Conservation (phyloP, 2,113 vertebrate species). For the Progne subis region DNA sequence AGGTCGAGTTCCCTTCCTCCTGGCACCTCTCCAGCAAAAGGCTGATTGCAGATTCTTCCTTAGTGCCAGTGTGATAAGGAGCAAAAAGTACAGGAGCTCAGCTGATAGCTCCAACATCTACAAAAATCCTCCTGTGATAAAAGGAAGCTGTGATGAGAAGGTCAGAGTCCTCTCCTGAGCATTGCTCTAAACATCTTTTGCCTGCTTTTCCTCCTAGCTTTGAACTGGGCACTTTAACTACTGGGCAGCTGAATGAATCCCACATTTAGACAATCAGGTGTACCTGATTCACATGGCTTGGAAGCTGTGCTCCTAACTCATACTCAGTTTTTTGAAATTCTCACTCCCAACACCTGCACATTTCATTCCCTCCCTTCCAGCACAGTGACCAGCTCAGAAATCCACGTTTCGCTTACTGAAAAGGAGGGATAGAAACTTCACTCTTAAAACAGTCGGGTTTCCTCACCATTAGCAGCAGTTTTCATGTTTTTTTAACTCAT, state of each 20-base stretch:
- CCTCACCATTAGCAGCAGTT: background rate
- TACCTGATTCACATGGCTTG: background rate
- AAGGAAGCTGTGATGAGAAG: background rate
- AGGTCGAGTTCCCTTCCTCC: background rate
- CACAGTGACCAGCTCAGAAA: background rate
- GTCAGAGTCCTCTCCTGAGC: background rate
- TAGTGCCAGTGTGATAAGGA: background rate
- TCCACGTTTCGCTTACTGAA: background rate
- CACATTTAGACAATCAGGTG: background rate
- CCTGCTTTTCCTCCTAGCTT: background rate
- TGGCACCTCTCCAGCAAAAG: conserved; percentile 10
- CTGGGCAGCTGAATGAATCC: background rate
- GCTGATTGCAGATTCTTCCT: background rate
- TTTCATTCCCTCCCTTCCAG: background rate
- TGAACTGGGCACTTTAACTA: background rate
- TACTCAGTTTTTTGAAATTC: background rate
- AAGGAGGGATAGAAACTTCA: background rate
- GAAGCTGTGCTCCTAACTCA: background rate
- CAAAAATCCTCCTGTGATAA: background rate
- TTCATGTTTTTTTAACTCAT: background rate
- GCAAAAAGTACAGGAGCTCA: background rate
- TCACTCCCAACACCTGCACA: background rate
- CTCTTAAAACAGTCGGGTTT: rapidly evolving
- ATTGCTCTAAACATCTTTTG: background rate
- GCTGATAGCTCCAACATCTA: background rate